phyloP scores from a whole-genome alignment of 2,113 vertebrate species.

The Bagarius yarrelli region DNA sequence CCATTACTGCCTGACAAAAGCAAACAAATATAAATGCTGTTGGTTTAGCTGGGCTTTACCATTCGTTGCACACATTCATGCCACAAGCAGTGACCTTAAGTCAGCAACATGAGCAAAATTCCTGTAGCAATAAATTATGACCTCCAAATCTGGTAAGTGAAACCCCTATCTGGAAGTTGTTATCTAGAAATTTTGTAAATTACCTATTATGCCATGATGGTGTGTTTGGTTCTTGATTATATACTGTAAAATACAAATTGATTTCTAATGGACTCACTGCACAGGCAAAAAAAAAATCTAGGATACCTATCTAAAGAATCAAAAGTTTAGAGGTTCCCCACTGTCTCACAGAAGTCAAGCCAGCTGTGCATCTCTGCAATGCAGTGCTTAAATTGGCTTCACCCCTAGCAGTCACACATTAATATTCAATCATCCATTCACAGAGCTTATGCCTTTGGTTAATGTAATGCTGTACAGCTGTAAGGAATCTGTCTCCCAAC shows the following conservation, averaged over 20 bases:
- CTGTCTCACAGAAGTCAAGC: background rate
- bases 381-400: background rate
- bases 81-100: slow-evolving; percentile 34
- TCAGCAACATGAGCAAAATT: no score
- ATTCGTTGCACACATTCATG: slow-evolving; percentile 1
- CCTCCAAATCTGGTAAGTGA: background rate
- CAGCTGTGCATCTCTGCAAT: background rate
- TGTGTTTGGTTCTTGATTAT: background rate
- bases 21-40: slow-evolving; percentile 50
- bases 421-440: no score
- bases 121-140: no score
- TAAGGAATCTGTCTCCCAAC: no score
- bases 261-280: background rate
- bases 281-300: background rate
- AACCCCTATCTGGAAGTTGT: no score
- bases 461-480: no score
- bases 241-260: background rate
- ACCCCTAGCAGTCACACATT: background rate
- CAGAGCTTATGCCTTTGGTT: no score
- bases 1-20: slow-evolving; percentile 49
- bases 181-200: no score
- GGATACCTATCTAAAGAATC: no score
- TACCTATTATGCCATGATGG: background rate
- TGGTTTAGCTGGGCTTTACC: slow-evolving; percentile 11
- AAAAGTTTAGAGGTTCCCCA: background rate